Evolutionary conservation across 2,888 invertebrate species (phyloP), one percentile per base, ranked within the genome.

Genomic region (Mythimna ferrago): DNA sequence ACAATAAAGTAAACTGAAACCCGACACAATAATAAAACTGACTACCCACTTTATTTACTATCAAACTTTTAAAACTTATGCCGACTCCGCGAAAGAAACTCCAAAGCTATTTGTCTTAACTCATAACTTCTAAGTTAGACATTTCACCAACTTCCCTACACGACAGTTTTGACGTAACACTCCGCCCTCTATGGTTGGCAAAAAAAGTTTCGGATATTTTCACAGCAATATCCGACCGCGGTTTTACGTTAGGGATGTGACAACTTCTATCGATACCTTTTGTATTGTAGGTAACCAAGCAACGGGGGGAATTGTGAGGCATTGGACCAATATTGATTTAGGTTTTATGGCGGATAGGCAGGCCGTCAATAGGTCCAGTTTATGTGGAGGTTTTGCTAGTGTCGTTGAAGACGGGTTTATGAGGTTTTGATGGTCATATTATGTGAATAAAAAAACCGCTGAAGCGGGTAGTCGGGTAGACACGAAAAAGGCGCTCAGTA

Each of bases 261-360:
- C 64, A 75, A 74, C 53, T 61, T 63, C 62, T 84, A 60, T 74
- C 35, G 66, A 53, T 69, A 60, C 21, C 26, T 66, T 71, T 51
- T 66, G 41, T 82, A 53, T 58, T 60, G 60, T 48, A 26, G 11
- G 21, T 54, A 21, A 32, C 54, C 41, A 69, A 71, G 64, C 26
- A 26, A 26, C 26, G 64, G 26, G 11, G 41, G 9, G 51, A 51
- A 38, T 64, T 11, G 53, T 21, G 16, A 26, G 53, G 32, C 41
- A 64, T 66, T 41, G 66, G 16, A 56, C 16, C 71, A 76, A 76
- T 85, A 83, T 85, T 83, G 80, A 76, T 79, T 85, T 63, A 82
- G 80, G 80, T 58, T 83, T 72, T 71, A 73, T n/a, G 35, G 35
- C 51, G 41, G 67, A 57, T 56, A 61, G 63, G 48, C 44, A 48